Evolutionary conservation across 1,140 invertebrate species (phyloP).

Genomic region (Zaprionus kolodkinae): DNA sequence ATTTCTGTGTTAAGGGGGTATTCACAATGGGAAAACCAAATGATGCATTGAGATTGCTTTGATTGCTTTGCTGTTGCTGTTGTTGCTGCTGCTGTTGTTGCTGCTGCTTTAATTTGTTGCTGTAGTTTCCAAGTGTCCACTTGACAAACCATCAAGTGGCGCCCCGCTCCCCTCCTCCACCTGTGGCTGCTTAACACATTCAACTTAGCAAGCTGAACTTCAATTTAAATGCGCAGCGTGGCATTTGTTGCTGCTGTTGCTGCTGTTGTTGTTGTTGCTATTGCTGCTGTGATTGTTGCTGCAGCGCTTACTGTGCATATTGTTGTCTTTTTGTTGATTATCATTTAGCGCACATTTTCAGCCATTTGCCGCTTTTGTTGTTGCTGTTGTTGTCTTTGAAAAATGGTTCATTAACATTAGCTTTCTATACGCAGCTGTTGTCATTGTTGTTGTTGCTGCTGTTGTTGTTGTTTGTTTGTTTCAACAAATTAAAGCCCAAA

Average conservation of each 20-base stretch:
- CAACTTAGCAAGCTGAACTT: conserved; percentile 37
- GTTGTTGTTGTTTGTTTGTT: conserved; percentile 19
- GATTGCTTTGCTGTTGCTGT: conserved; percentile 12
- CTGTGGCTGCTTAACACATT: neutral
- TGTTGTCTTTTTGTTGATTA: conserved; percentile 47
- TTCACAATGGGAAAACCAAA: conserved; percentile 8
- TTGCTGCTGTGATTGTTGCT: conserved; percentile 16
- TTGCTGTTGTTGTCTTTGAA: conserved; percentile 10
- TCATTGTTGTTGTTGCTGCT: conserved; percentile 2
- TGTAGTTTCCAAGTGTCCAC: conserved; percentile 39
- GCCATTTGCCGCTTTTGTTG: conserved; percentile 49
- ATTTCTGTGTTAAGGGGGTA: conserved; percentile 13
- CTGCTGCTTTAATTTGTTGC: conserved; percentile 26
- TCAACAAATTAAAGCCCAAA: conserved; percentile 67
- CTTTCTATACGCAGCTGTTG: conserved; percentile 52
- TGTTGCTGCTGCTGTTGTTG: conserved; percentile 12
- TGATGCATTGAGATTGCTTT: conserved; percentile 26
- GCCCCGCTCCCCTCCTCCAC: neutral
- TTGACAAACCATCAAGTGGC: conserved; percentile 31
- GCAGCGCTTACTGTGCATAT: conserved; percentile 25
- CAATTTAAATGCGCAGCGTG: conserved; percentile 41
- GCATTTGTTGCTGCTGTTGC: conserved; percentile 11
- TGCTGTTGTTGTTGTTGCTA: neutral
- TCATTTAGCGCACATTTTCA: conserved; percentile 63
- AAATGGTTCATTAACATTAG: conserved; percentile 76